Evolutionary conservation across 2,888 invertebrate species (phyloP), one percentile per base, ranked within the genome.

Genomic region (Oithona nana): DNA sequence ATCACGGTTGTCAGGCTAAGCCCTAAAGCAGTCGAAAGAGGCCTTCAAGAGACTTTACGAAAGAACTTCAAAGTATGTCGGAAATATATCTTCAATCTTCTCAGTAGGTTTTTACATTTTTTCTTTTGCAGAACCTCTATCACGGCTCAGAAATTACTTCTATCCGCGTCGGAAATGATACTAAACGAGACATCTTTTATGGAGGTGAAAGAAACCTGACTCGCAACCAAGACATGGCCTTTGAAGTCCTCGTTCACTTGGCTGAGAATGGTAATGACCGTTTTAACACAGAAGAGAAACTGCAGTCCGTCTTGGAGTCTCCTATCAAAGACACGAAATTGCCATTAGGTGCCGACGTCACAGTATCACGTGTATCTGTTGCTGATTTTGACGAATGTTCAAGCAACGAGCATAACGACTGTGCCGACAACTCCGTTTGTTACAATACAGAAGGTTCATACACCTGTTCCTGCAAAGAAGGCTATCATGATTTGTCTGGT

Each of bases 311-410:
- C 20, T 50, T 59, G 4, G 59, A 59, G 28, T 22, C 49, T 3
- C 59, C 59, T 3, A 59, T 59, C 1, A 59, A 59, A 28, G 59
- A 59, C 28, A 59, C 59, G 20, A 59, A 59, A 49, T 28, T 59
- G n/a, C 59, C 59, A 20, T 49, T 59, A 22, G 59, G 59, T 6
- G 61, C 61, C 1, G 54, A 61, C 28, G 61, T 59, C n/a, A 59
- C 59, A 11, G 62, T 62, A 6, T 62, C 62, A 3, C 11, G 62
- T 6, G 62, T 62, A 1, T 30, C 56, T 16, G 52, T 62, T 28
- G 56, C 39, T 13, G 62, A 62, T 28, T 62, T 56, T 56, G 62
- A 62, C 26, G 62, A 62, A 28, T 62, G 62, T 11, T 28, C 55
- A 24, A n/a, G 20, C 26, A 26, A 30, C 6, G 62, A 62, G 1